These are phyloP conservation scores for Misgurnus mizolepis DNA, from an alignment of 2,113 vertebrate species.

Conservation along the genomic window DNA sequence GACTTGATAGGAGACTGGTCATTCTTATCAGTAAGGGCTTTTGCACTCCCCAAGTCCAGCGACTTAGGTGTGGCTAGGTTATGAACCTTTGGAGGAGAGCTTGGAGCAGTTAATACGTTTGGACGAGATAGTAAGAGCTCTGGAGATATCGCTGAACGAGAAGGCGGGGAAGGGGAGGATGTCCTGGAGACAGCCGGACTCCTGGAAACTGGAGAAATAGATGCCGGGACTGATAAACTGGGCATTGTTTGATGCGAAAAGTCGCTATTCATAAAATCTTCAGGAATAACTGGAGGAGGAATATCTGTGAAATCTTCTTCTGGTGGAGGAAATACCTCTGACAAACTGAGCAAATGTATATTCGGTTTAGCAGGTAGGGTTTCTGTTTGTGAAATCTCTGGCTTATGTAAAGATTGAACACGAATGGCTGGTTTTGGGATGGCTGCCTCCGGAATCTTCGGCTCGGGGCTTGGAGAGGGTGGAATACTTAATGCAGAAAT, in stretches of 20 bases:
- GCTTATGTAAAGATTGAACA: neutral
- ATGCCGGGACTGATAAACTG: neutral
- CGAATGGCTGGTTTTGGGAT: conserved; percentile 12
- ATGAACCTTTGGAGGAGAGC: conserved; percentile 25
- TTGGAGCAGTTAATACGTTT: neutral
- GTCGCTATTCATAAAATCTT: conserved; percentile 34
- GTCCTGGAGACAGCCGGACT: conserved; percentile 7
- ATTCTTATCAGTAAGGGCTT: neutral
- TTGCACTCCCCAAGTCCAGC: conserved; percentile 14
- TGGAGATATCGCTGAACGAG: neutral
- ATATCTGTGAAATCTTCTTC: conserved; percentile 43
- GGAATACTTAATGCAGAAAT: conserved; percentile 23
- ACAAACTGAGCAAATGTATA: conserved; percentile 22
- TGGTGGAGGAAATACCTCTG: conserved; percentile 34
- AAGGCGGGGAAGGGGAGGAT: neutral
- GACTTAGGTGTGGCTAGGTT: neutral
- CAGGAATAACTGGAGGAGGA: conserved; percentile 47
- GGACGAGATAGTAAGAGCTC: conserved; percentile 15
- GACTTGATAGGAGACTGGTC: conserved; percentile 36
- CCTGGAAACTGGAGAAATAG: neutral
- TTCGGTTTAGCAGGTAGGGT: conserved; percentile 12
- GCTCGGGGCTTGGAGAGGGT: conserved; percentile 23
- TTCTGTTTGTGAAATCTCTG: neutral
- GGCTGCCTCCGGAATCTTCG: conserved; percentile 22
- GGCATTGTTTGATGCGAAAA: conserved; percentile 6